Percentiles rank a stretch among this genome's conserved stretches.
phyloP scores from a whole-genome alignment of 2,888 invertebrate species.

The Polydrusus cervinus region DNA sequence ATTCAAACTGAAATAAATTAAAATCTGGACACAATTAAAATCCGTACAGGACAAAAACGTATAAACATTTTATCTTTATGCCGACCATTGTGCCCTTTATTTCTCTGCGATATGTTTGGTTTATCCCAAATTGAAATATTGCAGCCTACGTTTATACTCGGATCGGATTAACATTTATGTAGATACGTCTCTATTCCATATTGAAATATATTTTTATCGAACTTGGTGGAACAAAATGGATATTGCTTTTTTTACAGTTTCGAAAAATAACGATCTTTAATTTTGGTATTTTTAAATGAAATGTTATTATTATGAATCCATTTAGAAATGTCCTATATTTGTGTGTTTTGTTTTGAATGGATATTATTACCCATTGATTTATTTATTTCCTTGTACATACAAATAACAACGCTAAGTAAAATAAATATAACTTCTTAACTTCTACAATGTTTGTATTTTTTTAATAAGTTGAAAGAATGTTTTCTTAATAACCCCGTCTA shows the following conservation, averaged over 20 bases:
- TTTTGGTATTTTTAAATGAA: no score
- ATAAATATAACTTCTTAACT: no score
- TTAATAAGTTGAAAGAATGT: no score
- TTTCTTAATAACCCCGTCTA: no score
- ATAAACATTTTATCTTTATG: conserved; percentile 9
- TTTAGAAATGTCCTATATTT: no score
- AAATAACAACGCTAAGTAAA: no score
- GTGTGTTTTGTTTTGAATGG: no score
- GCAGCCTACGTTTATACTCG: neutral
- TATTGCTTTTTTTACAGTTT: neutral
- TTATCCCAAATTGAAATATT: conserved; percentile 10
- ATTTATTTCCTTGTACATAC: no score
- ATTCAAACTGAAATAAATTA: conserved; percentile 1
- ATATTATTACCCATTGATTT: no score
- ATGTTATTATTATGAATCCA: no score
- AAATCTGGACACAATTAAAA: conserved; percentile 6
- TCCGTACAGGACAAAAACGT: neutral
- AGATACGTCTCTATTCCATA: neutral
- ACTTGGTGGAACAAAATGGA: neutral
- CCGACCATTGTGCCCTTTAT: neutral
- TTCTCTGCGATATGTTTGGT: conserved; percentile 14
- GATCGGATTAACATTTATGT: conserved; percentile 4
- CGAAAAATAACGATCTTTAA: no score
- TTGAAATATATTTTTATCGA: neutral
- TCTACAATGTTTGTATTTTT: no score